A percentile compares a stretch with the other conserved stretches of the same genome.
These are phyloP conservation scores for Phrynocephalus forsythii DNA, from an alignment of 2,797 vertebrate species.

Conservation along the genomic window DNA sequence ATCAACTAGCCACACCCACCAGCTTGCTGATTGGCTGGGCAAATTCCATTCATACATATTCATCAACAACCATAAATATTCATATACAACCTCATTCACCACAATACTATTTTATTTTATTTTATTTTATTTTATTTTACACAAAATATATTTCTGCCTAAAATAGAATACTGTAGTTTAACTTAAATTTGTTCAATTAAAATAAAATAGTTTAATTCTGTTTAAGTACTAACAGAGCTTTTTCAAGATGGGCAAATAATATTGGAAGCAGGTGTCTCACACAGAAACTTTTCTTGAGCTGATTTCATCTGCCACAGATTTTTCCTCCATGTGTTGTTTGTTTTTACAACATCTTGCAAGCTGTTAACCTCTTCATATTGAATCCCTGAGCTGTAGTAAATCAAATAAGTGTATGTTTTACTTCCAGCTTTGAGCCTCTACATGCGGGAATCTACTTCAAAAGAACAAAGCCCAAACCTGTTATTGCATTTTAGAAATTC, in stretches of 20 bases:
- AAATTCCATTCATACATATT: no score
- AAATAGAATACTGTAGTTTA: neutral
- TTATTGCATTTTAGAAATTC: constrained; percentile 25
- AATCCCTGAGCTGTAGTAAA: constrained; percentile 18
- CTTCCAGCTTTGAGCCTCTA: constrained; percentile 40
- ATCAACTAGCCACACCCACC: no score
- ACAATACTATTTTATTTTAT: no score
- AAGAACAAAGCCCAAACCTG: constrained; percentile 40
- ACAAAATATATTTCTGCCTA: neutral
- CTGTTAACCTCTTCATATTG: constrained; percentile 41
- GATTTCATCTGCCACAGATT: constrained; percentile 21
- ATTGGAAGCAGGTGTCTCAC: constrained; percentile 1
- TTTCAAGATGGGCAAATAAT: neutral
- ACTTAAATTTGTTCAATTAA: no score
- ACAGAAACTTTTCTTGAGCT: neutral
- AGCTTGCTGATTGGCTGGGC: no score
- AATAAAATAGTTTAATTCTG: no score
- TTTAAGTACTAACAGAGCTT: neutral
- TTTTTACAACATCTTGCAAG: constrained; percentile 50
- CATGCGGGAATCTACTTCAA: constrained; percentile 44
- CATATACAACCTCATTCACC: no score
- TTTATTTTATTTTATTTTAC: constrained; percentile 5
- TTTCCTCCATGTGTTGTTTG: constrained; percentile 41
- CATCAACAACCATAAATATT: no score
- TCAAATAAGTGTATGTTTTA: constrained; percentile 38